These are phyloP conservation scores for Mastacembelus armatus DNA, from an alignment of 2,797 vertebrate genomes.

Conservation along the genomic window DNA sequence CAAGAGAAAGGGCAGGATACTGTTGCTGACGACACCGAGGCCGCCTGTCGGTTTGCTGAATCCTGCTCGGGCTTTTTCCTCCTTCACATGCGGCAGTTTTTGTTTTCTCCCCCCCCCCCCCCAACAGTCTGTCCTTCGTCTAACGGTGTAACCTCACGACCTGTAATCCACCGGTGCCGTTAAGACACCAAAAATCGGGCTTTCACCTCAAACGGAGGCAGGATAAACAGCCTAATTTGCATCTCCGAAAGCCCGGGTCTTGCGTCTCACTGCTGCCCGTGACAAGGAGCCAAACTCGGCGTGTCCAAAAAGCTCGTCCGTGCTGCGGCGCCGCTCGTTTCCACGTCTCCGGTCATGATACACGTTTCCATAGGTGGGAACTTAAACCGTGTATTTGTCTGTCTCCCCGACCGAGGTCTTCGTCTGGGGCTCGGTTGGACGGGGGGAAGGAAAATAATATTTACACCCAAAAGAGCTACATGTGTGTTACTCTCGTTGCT, in stretches of 20 bases:
- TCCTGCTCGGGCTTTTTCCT: slow-evolving; percentile 62
- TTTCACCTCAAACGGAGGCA: slow-evolving; percentile 70
- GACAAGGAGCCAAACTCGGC: slow-evolving; percentile 73
- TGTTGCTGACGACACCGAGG: slow-evolving; percentile 77
- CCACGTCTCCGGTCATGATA: slow-evolving; percentile 63
- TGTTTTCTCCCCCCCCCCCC: slow-evolving; percentile 28
- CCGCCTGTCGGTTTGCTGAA: slow-evolving; percentile 71
- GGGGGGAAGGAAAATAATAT: slow-evolving; percentile 66
- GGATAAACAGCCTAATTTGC: slow-evolving; percentile 64
- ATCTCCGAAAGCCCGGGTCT: slow-evolving; percentile 79
- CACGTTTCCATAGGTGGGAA: slow-evolving; percentile 60
- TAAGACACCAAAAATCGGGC: slow-evolving; percentile 34
- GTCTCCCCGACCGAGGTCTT: slow-evolving; percentile 60
- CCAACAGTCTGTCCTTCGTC: slow-evolving; percentile 4
- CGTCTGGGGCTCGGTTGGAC: slow-evolving; percentile 52
- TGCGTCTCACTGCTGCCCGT: slow-evolving; percentile 81
- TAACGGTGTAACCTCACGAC: background rate
- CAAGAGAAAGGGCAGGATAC: slow-evolving; percentile 75
- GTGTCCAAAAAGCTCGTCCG: slow-evolving; percentile 70
- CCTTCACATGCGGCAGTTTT: slow-evolving; percentile 59
- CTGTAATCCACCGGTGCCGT: slow-evolving; percentile 64
- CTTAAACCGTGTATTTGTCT: slow-evolving; percentile 34
- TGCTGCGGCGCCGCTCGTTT: slow-evolving; percentile 65
- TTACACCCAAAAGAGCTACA: slow-evolving; percentile 75
- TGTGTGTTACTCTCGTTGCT: slow-evolving; percentile 71